Base-by-base conservation (phyloP, 2,113 vertebrate species). In the Anolis carolinensis region DNA sequence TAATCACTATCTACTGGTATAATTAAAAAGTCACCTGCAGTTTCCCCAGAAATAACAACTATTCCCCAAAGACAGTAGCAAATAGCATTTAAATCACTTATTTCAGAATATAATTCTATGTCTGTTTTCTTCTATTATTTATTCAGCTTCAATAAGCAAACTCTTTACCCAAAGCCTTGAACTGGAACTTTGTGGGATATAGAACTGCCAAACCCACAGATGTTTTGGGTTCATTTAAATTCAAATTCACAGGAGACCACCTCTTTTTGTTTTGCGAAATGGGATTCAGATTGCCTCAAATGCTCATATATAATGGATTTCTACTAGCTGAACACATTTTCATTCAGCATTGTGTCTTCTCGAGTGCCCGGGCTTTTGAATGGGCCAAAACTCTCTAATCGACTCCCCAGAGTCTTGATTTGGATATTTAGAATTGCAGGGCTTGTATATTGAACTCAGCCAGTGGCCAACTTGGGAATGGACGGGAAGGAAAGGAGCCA, bases 71-170 rank as follows among this genome's bases (percentile, higher is more conserved):
- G 63, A 82, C 4, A 70, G 59, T 50, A 68, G 67, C 0, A 78
- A 84, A 84, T n/a, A 70, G 39, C 81, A 90, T 78, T 70, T 73
- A 48, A 82, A n/a, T 68, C 1, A 0, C 27, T 82, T 86, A 2
- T 68, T 75, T 44, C 76, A 20, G 30, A 67, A 89, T 10, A 27
- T 2, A 83, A 0, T 73, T 27, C 32, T 23, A 34, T 68, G 13
- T 7, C 48, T 72, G 0, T 44, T 68, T 63, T n/a, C 70, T 27
- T 82, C 82, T 83, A 20, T 20, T 76, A 73, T 0, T 73, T 52
- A 74, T 62, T 14, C 62, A 81, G 18, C 77, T 73, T 3, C n/a
- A 83, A 80, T 68, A 84, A 81, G 44, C 62, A 52, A 14, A 34
- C 63, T 70, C 63, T 79, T 89, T 36, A 82, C 13, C 32, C 80